Base-by-base conservation (phyloP, 2,797 vertebrate genomes). In the Cichlasoma orientale region DNA sequence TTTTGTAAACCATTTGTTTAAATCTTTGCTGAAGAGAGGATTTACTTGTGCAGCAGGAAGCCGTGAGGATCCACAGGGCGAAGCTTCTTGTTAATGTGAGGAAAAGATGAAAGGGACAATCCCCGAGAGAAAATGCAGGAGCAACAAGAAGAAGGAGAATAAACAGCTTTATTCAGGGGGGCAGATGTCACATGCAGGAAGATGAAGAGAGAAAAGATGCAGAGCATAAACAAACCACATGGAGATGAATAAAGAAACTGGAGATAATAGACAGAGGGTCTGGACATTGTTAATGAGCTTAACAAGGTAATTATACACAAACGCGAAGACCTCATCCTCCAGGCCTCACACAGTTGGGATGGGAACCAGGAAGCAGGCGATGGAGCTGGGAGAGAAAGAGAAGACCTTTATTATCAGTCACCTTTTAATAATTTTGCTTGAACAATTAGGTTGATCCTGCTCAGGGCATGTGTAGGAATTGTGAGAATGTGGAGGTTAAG, bases 231-330 rank as follows among this genome's bases (percentile, higher is more conserved):
- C 23, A 73, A 78, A 73, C 79, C 74, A 58, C 61, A 27, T 21
- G 27, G 41, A 78, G 82, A 80, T 83, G 80, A 77, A 83, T 58
- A 66, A 50, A 80, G 61, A 83, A 52, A 38, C 25, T 27, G 55
- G 47, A 69, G 80, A 83, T 76, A 86, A 74, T 0, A 88, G 80
- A 82, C 54, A 50, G 66, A 80, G 74, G 66, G 73, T n/a, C 79
- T 13, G 69, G 84, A 83, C 77, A 86, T 79, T 87, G 78, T 90
- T 95, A 94, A 94, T 59, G 27, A 91, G 85, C 84, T 72, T 93
- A 93, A 94, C 21, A 61, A 91, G 87, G 82, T 90, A 91, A 95
- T 94, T 92, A 93, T 85, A 90, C 84, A 88, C 86, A 80, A 77
- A 84, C 83, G 82, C 78, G 82, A 78, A 84, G 73, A 76, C 70